Evolutionary conservation across 2,113 vertebrate species (phyloP), one percentile per base, ranked within the genome.

Genomic region (Ictalurus punctatus): DNA sequence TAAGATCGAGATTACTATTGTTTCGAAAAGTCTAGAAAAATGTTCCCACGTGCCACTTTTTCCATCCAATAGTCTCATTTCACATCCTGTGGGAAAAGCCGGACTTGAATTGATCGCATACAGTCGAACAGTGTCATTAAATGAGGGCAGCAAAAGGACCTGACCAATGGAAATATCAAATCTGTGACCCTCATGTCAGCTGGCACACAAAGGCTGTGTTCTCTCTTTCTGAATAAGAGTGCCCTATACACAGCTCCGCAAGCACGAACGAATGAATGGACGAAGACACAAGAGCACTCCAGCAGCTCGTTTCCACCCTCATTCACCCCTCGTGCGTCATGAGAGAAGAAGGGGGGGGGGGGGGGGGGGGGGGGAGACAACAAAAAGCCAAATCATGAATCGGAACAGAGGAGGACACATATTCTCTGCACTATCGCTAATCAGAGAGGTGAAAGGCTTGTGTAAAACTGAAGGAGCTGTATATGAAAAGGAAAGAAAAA

Each of bases 191-290:
- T 63, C 27, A 40, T 30, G 87, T 83, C 81, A 73, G 73, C 21
- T 85, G 48, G 6, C 63, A 89, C 85, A 90, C 37, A 90, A 83
- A 85, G 63, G 34, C 73, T 37, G 61, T 85, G 52, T 85, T 90
- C 63, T 87, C 63, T 37, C 40, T 34, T 58, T 63, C 81, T 79
- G 63, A 76, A 44, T 58, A 40, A 58, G 21, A 48, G 54, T n/a
- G 58, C 56, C 85, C 76, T 67, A 69, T 40, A n/a, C 56, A 88
- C 82, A 61, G 78, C 90, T 63, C 67, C 19, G 8, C 74, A 44
- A 21, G 58, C n/a, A 80, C 12, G 6, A 37, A 37, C 8, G 48
- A 78, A 84, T 85, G 76, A 88, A 87, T 83, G 87, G 65, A 87
- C 16, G 71, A 63, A 63, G 48, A 87, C 40, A 91, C 59, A 87